Conservation (phyloP, 2,113 vertebrate species). For the Antechinus flavipes region DNA sequence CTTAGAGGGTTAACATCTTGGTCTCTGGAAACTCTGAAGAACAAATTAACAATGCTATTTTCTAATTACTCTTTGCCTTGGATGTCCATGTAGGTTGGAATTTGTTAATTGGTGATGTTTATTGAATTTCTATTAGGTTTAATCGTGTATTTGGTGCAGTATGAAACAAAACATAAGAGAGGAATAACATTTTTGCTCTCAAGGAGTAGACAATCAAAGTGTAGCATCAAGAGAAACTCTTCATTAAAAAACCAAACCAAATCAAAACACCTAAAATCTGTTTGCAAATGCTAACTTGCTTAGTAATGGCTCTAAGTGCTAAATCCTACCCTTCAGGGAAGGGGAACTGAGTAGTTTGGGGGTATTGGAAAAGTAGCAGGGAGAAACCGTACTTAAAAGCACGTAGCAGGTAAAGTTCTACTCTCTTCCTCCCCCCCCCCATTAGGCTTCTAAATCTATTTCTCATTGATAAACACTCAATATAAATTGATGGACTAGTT, state of each 20-base stretch:
- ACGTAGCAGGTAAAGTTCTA: not conserved
- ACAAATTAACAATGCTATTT: not conserved
- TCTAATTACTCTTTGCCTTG: not conserved
- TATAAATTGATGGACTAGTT: not conserved
- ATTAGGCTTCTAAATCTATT: not conserved
- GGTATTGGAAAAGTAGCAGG: not conserved
- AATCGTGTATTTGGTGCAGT: not conserved
- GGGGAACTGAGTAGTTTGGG: not conserved
- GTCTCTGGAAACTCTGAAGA: not conserved
- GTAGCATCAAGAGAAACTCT: no score
- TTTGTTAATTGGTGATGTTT: not conserved
- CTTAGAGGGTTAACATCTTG: not conserved
- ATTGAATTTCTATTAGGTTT: not conserved
- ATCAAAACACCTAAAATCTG: no score
- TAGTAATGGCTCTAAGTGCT: not conserved
- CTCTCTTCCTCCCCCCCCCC: no score
- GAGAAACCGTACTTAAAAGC: not conserved
- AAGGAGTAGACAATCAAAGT: no score
- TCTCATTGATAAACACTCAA: not conserved
- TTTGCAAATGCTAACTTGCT: no score
- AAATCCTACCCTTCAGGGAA: not conserved
- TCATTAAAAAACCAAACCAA: no score
- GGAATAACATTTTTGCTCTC: no score
- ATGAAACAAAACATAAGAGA: no score
- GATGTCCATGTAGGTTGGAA: not conserved